phyloP scores from a whole-genome alignment of 2,888 invertebrate genomes.

The Rotaria socialis region DNA sequence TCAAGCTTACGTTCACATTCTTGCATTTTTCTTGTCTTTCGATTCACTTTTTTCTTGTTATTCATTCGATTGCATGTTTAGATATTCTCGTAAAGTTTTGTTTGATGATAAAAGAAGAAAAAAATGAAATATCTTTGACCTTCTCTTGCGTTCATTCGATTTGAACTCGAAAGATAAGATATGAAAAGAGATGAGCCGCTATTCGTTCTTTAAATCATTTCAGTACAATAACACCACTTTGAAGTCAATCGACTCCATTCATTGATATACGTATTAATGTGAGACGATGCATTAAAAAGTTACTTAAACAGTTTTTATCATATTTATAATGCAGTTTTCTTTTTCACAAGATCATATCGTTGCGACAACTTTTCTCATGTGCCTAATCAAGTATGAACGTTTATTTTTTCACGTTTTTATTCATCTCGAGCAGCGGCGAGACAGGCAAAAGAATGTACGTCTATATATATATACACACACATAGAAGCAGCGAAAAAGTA shows the following conservation, averaged over 20 bases:
- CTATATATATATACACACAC: constrained; percentile 11
- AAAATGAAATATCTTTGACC: neutral
- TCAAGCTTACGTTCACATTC: constrained; percentile 25
- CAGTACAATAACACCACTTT: neutral
- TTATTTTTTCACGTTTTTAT: neutral
- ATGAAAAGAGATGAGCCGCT: neutral
- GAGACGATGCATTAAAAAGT: neutral
- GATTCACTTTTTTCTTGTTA: neutral
- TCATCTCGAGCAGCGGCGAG: constrained; percentile 6
- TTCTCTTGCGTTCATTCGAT: neutral
- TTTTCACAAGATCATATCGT: neutral
- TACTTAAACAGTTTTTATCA: neutral
- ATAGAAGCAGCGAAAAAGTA: neutral
- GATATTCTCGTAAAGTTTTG: neutral
- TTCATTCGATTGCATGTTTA: neutral
- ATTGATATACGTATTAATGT: neutral
- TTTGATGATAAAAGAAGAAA: neutral
- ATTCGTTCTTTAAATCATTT: neutral
- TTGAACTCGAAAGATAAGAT: neutral
- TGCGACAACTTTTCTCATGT: neutral
- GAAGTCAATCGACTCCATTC: neutral
- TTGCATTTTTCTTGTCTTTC: neutral
- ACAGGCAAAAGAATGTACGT: constrained; percentile 11
- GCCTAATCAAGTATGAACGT: neutral
- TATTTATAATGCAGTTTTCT: neutral